Conservation (phyloP, 2,888 invertebrate species). For the Parnassius smintheus region DNA sequence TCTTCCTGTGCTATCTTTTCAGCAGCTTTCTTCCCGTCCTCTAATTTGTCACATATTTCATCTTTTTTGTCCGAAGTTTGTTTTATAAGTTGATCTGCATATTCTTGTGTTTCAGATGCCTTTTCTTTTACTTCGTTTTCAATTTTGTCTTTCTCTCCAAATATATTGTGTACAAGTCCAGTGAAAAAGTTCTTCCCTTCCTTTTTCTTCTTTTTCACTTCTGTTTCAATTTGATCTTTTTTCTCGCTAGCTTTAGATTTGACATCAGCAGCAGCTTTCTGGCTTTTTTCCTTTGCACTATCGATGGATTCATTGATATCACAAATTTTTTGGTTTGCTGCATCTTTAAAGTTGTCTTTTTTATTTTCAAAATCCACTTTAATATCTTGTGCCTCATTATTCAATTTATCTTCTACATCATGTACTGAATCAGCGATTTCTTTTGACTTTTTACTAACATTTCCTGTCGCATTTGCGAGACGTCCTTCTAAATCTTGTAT, state of each 20-base stretch:
- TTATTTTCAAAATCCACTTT: conserved; percentile 51
- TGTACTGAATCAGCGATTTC: conserved; percentile 50
- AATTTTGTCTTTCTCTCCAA: conserved; percentile 71
- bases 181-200: conserved; percentile 72
- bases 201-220: conserved; percentile 69
- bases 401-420: conserved; percentile 48
- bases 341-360: conserved; percentile 48
- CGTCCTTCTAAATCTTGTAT: conserved; percentile 51
- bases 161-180: conserved; percentile 69
- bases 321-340: conserved; percentile 52
- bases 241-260: conserved; percentile 44
- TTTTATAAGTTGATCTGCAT: conserved; percentile 55
- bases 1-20: conserved; percentile 44
- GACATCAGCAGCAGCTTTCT: conserved; percentile 44
- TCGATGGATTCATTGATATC: conserved; percentile 57
- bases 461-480: conserved; percentile 47
- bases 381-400: conserved; percentile 50
- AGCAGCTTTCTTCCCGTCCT: conserved; percentile 37
- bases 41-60: conserved; percentile 50
- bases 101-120: conserved; percentile 60
- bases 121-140: conserved; percentile 67
- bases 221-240: conserved; percentile 56
- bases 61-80: conserved; percentile 60
- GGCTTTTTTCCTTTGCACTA: conserved; percentile 52
- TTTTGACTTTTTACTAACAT: conserved; percentile 46